phyloP scores from a whole-genome alignment of 2,888 invertebrate genomes.

The Chelonus formosanus region DNA sequence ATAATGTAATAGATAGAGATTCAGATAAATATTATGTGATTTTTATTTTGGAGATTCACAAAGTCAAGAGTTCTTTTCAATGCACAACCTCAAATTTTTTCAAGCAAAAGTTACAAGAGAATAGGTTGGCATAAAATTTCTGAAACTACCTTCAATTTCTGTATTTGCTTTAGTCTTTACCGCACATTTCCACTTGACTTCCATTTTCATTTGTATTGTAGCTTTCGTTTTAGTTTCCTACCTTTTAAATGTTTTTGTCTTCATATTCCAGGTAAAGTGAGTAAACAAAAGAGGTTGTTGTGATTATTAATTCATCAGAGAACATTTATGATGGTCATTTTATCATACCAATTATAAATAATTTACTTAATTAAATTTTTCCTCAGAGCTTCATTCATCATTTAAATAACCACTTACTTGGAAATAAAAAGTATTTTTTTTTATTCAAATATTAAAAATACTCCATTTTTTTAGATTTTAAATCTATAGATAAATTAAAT shows the following conservation, averaged over 20 bases:
- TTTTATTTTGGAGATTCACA: background rate
- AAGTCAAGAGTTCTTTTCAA: background rate
- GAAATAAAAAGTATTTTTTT: no score
- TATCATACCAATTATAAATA: no score
- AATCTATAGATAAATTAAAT: no score
- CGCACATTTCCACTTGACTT: background rate
- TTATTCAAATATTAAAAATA: no score
- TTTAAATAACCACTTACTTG: no score
- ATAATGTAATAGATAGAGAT: no score
- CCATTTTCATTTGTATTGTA: background rate
- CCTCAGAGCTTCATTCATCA: no score
- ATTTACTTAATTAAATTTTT: no score
- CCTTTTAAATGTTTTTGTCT: background rate
- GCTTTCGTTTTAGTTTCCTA: background rate
- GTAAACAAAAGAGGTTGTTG: no score
- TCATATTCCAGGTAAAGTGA: background rate
- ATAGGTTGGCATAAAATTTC: background rate
- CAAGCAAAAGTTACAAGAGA: background rate
- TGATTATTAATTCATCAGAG: no score
- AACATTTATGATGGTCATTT: no score
- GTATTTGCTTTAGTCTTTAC: slow-evolving; percentile 7
- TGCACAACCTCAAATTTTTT: background rate
- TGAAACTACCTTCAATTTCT: background rate
- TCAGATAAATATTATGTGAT: background rate
- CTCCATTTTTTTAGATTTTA: no score